Base-by-base conservation (phyloP, 2,113 vertebrate genomes). In the Pandion haliaetus region DNA sequence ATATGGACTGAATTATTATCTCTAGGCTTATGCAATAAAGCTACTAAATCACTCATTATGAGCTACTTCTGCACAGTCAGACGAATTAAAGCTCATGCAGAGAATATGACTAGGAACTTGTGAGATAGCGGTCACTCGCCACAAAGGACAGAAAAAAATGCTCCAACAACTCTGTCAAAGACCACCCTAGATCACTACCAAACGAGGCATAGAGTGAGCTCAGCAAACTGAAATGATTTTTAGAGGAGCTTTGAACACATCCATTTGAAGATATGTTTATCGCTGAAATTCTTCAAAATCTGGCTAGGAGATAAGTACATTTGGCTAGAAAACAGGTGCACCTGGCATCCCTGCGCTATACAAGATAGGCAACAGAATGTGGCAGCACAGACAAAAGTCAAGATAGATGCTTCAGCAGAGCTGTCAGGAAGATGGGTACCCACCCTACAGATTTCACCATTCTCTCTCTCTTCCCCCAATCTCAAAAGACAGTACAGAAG, bases 271-370 rank as follows among this genome's bases (percentile, higher is more conserved):
- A 10, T 28, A 34, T 3, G 18, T 36, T 78, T 28, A 15, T 44
- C 0, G 0, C 1, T 94, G 62, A 38, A 72, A 47, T 80, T 72
- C 62, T 65, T 31, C 55, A 76, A 14, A 4, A 12, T 38, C 36
- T 83, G 77, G 11, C 62, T 69, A 42, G 67, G 40, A 57, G 40
- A 20, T 3, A 38, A 82, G 28, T 26, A 21, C 36, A 29, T 84
- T 26, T 44, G 83, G 24, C 73, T 84, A 40, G 73, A 61, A 84
- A 70, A 83, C 0, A 0, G 45, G 32, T 2, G 7, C 24, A 14
- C 31, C 17, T 12, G 34, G 61, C 3, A 0, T 71, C 63, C 44
- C 32, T 20, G 6, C 1, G 1, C 44, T 29, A 1, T 6, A 17
- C 17, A 54, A 36, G 38, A n/a, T 0, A 78, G 82, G 23, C 28